phyloP scores from a whole-genome alignment of 2,113 vertebrate species.

The Cromileptes altivelis region DNA sequence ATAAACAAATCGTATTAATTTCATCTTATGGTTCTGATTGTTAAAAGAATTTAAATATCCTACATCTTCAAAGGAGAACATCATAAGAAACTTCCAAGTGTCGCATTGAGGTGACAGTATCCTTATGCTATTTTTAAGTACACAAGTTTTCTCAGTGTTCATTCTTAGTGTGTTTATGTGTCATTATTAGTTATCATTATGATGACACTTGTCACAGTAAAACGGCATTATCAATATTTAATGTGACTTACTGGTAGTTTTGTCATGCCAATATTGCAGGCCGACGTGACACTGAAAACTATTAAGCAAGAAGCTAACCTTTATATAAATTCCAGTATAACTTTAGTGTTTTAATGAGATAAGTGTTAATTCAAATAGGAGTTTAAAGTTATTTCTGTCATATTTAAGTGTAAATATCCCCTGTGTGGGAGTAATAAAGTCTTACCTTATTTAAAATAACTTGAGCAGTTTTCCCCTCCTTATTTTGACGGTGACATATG shows the following conservation, averaged over 20 bases:
- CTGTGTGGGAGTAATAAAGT: too few relatives aligned
- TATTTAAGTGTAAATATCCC: too few relatives aligned
- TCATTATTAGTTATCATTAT: not conserved
- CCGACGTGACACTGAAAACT: not conserved
- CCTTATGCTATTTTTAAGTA: too few relatives aligned
- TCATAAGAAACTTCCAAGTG: not conserved
- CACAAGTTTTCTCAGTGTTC: too few relatives aligned
- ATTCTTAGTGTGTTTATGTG: too few relatives aligned
- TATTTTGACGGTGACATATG: not conserved
- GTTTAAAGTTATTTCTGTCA: not conserved
- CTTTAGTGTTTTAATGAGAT: not conserved
- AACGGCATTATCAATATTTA: not conserved
- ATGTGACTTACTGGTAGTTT: not conserved
- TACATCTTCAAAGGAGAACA: not conserved
- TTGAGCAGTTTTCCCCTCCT: not conserved
- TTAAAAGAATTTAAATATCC: not conserved
- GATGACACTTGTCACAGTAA: not conserved
- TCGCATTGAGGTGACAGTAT: too few relatives aligned
- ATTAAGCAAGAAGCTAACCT: not conserved
- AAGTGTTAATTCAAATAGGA: not conserved
- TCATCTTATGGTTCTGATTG: not conserved
- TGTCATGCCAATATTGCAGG: not conserved
- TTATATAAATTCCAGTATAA: too few relatives aligned
- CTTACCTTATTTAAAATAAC: too few relatives aligned
- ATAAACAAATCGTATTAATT: not conserved